Evolutionary conservation across 2,113 vertebrate species (phyloP), one percentile per base, ranked within the genome.

Genomic region (Gorsachius goisagi): DNA sequence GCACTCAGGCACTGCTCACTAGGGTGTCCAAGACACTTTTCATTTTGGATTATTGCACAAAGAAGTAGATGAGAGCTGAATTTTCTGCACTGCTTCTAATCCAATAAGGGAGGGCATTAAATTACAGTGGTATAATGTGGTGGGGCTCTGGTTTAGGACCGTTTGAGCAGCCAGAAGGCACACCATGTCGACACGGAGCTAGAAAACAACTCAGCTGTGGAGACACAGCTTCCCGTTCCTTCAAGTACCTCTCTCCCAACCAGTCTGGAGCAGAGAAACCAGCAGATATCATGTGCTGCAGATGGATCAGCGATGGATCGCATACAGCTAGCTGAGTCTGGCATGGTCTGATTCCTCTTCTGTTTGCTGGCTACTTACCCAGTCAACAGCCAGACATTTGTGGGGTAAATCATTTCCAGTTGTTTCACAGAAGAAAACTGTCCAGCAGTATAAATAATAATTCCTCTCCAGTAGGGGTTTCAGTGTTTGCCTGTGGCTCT

Each of bases 341-440:
- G 95, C 95, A 97, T 95, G 91, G 77, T 91, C 81, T 95, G 97
- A 96, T 78, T 96, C 84, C 94, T 95, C 96, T 96, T 68, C 72
- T 89, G 87, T 82, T 97, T 92, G 90, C 96, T 97, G 96, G 96
- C 97, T 97, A 94, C 80, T 94, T 85, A 97, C 95, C 91, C 95
- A 95, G 96, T 85, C 89, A 95, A 95, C 95, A 97, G 94, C 73
- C 93, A 97, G 89, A 92, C 97, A 52, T 97, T 97, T 96, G 87
- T 93, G 96, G 96, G 95, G 95, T 96, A 95, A 97, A 97, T 97
- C 26, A 97, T 85, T 97, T 95, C 95, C 96, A 97, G 92, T 96
- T 97, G 97, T 95, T 97, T 95, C 95, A 95, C 97, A 97, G 94
- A 91, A 95, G 74, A 95, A 69, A 91, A 92, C 59, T 93, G 87